phyloP scores from a whole-genome alignment of 2,113 vertebrate species.

The Tamias sibiricus region DNA sequence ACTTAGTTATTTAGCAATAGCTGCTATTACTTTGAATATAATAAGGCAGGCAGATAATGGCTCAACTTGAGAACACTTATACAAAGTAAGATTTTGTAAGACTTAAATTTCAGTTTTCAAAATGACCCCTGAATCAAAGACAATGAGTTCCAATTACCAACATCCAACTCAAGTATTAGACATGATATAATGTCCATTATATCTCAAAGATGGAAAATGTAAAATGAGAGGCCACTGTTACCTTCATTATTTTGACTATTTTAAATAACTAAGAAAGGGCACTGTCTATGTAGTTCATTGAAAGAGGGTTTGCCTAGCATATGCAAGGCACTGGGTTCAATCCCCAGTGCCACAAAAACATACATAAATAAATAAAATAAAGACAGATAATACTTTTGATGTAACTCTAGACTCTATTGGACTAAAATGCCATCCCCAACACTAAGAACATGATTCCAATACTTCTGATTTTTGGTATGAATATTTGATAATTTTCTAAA shows the following conservation, averaged over 20 bases:
- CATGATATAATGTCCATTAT: background rate
- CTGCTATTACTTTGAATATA: background rate
- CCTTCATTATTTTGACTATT: background rate
- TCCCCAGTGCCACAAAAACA: background rate
- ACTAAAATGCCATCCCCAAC: background rate
- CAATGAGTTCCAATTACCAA: background rate
- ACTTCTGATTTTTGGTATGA: background rate
- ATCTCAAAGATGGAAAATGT: background rate
- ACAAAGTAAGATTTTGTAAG: background rate
- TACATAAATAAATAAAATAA: background rate
- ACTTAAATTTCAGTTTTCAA: slow-evolving; percentile 43
- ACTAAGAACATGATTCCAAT: background rate
- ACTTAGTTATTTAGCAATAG: background rate
- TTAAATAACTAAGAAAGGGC: background rate
- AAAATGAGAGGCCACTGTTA: background rate
- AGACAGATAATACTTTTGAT: background rate
- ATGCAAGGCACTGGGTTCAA: background rate
- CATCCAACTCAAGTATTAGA: background rate
- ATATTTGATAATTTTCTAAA: background rate
- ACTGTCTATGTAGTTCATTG: background rate
- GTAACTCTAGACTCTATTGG: background rate
- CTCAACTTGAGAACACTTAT: background rate
- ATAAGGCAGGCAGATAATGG: background rate
- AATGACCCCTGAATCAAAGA: background rate
- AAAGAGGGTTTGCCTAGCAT: background rate